A percentile compares a stretch with the other conserved stretches of the same genome.
phyloP scores from a whole-genome alignment of 2,797 vertebrate species.

The Semotilus atromaculatus region DNA sequence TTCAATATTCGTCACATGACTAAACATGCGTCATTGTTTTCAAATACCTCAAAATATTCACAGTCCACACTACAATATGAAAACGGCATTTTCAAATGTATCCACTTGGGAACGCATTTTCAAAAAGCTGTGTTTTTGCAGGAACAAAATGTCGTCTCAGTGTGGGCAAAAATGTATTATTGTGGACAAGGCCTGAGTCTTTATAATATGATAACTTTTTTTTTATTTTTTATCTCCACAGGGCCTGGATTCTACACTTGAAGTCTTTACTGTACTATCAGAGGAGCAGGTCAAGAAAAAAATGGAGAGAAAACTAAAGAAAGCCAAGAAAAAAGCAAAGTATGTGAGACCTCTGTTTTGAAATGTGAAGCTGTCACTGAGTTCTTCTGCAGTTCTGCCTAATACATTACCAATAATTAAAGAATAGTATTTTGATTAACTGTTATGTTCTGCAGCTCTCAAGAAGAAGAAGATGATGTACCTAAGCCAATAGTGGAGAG shows the following conservation, averaged over 20 bases:
- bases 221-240: conserved; percentile 65
- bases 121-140: too few relatives aligned
- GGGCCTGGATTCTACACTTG: conserved; percentile 87
- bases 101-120: too few relatives aligned
- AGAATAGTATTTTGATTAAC: not conserved
- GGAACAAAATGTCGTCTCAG: too few relatives aligned
- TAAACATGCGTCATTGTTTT: too few relatives aligned
- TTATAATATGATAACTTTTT: not conserved
- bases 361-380: not conserved
- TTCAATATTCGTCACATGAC: too few relatives aligned
- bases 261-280: conserved; percentile 88
- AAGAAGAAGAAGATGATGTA: conserved; percentile 64
- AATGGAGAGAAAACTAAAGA: conserved; percentile 89
- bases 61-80: too few relatives aligned
- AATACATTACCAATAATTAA: not conserved
- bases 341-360: conserved; percentile 67
- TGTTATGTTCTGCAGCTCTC: conserved; percentile 73
- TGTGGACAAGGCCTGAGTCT: not conserved
- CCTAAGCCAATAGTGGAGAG: conserved; percentile 70
- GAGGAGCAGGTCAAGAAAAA: conserved; percentile 85
- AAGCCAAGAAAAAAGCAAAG: conserved; percentile 90
- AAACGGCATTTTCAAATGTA: too few relatives aligned
- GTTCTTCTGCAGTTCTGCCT: not conserved
- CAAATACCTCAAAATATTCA: too few relatives aligned
- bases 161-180: not conserved